Evolutionary conservation across 2,797 vertebrate genomes (phyloP).

Genomic region (Pteronotus mesoamericanus): DNA sequence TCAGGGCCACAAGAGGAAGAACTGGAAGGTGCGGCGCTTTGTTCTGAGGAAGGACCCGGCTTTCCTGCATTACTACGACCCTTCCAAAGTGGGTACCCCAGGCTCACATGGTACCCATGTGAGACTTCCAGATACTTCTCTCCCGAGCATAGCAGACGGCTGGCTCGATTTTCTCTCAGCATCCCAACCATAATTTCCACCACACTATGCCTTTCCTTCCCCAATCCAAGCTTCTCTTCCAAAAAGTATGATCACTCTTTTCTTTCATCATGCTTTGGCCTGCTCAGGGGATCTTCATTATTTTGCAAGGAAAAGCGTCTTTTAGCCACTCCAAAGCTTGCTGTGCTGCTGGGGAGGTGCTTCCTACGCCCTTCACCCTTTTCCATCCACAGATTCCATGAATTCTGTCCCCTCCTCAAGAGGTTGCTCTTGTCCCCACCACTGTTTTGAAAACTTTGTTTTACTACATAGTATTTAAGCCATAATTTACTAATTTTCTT

Average conservation of each 20-base stretch:
- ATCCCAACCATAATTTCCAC: accelerated
- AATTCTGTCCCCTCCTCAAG: background rate
- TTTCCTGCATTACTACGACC: slow-evolving; percentile 95
- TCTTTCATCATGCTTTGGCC: background rate
- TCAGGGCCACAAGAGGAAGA: slow-evolving; percentile 96
- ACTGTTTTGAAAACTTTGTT: background rate
- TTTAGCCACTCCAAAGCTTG: background rate
- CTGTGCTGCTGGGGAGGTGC: background rate
- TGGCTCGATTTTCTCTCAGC: background rate
- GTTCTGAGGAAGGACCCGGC: slow-evolving; percentile 92
- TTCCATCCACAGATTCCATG: background rate
- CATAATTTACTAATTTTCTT: background rate
- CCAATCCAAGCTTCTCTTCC: background rate
- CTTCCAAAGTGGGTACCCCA: slow-evolving; percentile 86
- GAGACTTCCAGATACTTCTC: background rate
- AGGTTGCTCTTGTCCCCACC: background rate
- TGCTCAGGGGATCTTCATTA: background rate
- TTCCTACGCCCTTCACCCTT: background rate
- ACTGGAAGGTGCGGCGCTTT: slow-evolving; percentile 97
- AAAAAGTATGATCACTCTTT: background rate
- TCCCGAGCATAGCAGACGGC: background rate
- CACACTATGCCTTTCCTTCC: accelerated
- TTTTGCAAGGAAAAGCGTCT: slow-evolving; percentile 1
- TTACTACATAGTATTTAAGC: background rate
- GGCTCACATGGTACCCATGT: accelerated